Conservation (phyloP, 2,797 vertebrate genomes). For the Sphaeramia orbicularis region DNA sequence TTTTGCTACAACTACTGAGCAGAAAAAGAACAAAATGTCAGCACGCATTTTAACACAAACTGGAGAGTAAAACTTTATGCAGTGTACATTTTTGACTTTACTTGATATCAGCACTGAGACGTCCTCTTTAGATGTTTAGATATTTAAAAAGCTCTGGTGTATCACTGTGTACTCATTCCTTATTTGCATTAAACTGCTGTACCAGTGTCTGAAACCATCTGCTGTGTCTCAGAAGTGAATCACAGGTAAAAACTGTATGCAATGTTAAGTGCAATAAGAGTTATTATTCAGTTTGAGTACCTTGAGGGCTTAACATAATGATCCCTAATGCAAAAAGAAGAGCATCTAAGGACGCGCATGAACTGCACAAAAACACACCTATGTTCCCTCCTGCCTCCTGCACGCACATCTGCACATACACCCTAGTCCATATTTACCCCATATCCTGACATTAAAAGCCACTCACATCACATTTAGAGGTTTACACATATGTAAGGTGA, state of each 20-base stretch:
- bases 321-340: slow-evolving; percentile 37
- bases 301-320: slow-evolving; percentile 64
- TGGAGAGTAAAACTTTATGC: too few relatives aligned
- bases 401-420: slow-evolving; percentile 42
- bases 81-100: too few relatives aligned
- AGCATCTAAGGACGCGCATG: slow-evolving; percentile 62
- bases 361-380: slow-evolving; percentile 50
- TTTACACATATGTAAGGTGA: neutral
- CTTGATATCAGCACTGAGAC: too few relatives aligned
- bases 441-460: slow-evolving; percentile 24
- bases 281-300: slow-evolving; percentile 38
- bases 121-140: too few relatives aligned
- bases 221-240: neutral
- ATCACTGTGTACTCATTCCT: too few relatives aligned
- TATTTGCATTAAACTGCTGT: neutral
- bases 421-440: slow-evolving; percentile 14
- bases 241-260: slow-evolving; percentile 19
- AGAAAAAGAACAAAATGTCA: too few relatives aligned
- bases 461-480: slow-evolving; percentile 33
- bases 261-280: slow-evolving; percentile 20
- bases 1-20: too few relatives aligned
- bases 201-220: neutral
- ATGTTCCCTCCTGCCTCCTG: slow-evolving; percentile 17
- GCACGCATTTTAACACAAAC: too few relatives aligned
- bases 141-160: too few relatives aligned